phyloP scores from a whole-genome alignment of 2,113 vertebrate genomes.

The Scomber colias region DNA sequence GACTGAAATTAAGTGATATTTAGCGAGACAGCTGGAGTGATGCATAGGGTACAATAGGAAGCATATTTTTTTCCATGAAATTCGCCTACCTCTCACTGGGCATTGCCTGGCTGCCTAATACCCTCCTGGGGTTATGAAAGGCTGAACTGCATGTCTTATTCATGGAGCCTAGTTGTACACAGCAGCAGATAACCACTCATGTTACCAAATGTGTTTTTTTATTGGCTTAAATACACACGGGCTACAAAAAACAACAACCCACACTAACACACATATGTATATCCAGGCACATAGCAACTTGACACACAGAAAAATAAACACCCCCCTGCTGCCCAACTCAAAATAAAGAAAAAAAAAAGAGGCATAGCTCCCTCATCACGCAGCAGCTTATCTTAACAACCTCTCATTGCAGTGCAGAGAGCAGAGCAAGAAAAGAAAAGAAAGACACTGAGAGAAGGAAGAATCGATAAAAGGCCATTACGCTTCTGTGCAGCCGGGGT shows the following conservation, averaged over 20 bases:
- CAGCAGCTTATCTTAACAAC: conserved; percentile 69
- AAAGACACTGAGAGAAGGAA: conserved; percentile 45
- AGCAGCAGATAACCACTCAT: conserved; percentile 49
- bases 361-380: conserved; percentile 23
- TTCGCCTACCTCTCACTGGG: background rate
- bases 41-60: conserved; percentile 30
- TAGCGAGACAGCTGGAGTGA: conserved; percentile 49
- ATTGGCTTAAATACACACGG: conserved; percentile 32
- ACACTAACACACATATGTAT: background rate
- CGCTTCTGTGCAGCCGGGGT: conserved; percentile 60
- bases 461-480: conserved; percentile 83
- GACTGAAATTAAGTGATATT: conserved; percentile 58
- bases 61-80: conserved; percentile 22
- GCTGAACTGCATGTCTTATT: conserved; percentile 50
- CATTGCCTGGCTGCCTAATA: conserved; percentile 4
- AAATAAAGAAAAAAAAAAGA: conserved; percentile 19
- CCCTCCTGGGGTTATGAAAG: conserved; percentile 28
- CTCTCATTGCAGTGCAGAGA: conserved; percentile 63
- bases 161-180: conserved; percentile 36
- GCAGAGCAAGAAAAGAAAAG: conserved; percentile 54
- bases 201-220: conserved; percentile 41
- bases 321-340: conserved; percentile 3
- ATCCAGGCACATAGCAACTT: conserved; percentile 5
- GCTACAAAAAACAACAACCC: background rate
- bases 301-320: conserved; percentile 9